These are phyloP conservation scores for Allygus modestus DNA, from an alignment of 2,888 invertebrate species.

Conservation along the genomic window DNA sequence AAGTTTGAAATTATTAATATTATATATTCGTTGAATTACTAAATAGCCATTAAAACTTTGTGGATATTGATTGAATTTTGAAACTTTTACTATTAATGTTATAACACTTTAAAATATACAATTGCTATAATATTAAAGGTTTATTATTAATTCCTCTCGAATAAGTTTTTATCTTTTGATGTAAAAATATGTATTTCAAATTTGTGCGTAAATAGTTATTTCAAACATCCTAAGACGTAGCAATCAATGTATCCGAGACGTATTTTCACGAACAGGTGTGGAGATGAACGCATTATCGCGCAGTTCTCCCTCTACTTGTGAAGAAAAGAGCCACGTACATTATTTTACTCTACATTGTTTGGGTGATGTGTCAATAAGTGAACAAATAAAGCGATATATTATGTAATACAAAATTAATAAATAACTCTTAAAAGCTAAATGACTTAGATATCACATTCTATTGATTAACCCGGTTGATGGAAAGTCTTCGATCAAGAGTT, in stretches of 20 bases:
- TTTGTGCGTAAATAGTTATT: too few relatives aligned
- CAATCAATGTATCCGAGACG: too few relatives aligned
- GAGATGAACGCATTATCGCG: too few relatives aligned
- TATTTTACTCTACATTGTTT: background rate
- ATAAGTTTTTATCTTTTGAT: too few relatives aligned
- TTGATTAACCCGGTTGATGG: background rate
- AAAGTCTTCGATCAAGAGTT: slow-evolving; percentile 67
- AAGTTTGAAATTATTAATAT: slow-evolving; percentile 14
- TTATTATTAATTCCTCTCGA: too few relatives aligned
- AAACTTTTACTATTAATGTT: slow-evolving; percentile 3
- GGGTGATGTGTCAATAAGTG: background rate
- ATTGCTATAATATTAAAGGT: background rate
- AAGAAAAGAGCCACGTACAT: too few relatives aligned
- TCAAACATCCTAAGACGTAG: too few relatives aligned
- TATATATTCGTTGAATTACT: background rate
- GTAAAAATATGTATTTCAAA: too few relatives aligned
- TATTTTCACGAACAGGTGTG: too few relatives aligned
- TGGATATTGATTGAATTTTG: slow-evolving; percentile 15
- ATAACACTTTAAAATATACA: background rate
- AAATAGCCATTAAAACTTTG: background rate
- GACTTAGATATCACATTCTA: slow-evolving; percentile 44
- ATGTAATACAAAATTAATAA: background rate
- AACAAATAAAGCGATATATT: background rate
- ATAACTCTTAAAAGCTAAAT: slow-evolving; percentile 29
- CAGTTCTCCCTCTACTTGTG: too few relatives aligned